phyloP scores from a whole-genome alignment of 35 echinoderm and acorn worm genomes.

The Apostichopus parvimensis region DNA sequence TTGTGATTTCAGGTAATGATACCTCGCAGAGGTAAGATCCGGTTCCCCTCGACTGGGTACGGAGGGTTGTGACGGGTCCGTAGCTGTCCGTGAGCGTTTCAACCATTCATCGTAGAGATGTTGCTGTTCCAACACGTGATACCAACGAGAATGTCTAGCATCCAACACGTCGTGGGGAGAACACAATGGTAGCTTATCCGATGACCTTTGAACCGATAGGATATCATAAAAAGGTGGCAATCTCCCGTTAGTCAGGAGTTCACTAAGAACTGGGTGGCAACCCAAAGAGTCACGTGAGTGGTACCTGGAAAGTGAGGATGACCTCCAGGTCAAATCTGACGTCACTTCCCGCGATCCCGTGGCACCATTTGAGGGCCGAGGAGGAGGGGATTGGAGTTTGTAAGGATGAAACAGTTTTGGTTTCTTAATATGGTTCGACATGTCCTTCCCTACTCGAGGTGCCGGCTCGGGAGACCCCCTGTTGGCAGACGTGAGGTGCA shows the following conservation, averaged over 20 bases:
- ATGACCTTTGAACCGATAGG: background rate
- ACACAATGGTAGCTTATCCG: background rate
- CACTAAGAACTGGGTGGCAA: constrained; percentile 39
- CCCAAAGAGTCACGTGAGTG: constrained; percentile 25
- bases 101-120: constrained; percentile 47
- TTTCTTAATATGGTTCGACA: constrained; percentile 37
- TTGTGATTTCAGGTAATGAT: constrained; percentile 42
- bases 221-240: constrained; percentile 50
- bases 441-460: constrained; percentile 8
- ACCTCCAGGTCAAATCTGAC: constrained; percentile 23
- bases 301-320: background rate
- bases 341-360: background rate
- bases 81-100: background rate
- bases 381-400: constrained; percentile 13
- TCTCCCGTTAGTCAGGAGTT: constrained; percentile 40
- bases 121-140: constrained; percentile 49
- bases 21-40: constrained; percentile 18
- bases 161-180: constrained; percentile 9
- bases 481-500: constrained; percentile 39
- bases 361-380: background rate
- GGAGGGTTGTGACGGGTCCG: background rate
- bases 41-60: background rate
- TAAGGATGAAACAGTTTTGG: constrained; percentile 55
- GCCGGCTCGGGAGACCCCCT: constrained; percentile 32
- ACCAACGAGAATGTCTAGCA: constrained; percentile 34